Conservation (phyloP, 2,113 vertebrate species). For the Aleadryas rufinucha region DNA sequence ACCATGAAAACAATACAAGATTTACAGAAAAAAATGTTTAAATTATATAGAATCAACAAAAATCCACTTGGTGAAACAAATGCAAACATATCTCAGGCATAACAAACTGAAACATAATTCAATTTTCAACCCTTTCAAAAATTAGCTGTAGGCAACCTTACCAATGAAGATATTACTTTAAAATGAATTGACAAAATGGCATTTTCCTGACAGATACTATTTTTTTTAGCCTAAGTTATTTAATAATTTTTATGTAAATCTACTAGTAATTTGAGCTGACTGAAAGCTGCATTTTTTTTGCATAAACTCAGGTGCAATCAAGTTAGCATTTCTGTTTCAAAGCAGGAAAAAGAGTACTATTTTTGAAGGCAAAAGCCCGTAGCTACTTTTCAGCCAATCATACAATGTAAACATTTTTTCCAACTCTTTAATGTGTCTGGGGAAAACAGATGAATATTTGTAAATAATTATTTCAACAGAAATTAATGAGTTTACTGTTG, state of each 20-base stretch:
- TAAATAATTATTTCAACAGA: constrained; percentile 72
- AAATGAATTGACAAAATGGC: neutral
- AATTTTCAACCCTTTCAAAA: neutral
- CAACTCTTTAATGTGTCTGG: constrained; percentile 49
- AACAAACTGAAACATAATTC: neutral
- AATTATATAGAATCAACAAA: neutral
- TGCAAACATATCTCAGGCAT: neutral
- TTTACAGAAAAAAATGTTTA: neutral
- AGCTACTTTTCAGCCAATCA: constrained; percentile 38
- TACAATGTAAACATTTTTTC: constrained; percentile 41
- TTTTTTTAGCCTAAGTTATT: neutral
- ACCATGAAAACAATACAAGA: neutral
- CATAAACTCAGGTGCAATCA: neutral
- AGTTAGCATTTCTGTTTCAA: neutral
- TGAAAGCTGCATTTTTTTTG: neutral
- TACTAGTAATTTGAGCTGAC: neutral
- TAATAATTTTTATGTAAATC: neutral
- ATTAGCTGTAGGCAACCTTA: neutral
- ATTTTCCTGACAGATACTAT: neutral
- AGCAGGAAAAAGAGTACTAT: neutral
- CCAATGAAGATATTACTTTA: neutral
- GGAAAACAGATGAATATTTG: constrained; percentile 65
- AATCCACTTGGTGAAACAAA: neutral
- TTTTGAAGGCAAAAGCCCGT: neutral
- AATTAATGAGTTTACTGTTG: constrained; percentile 66